Conservation (phyloP, 2,113 vertebrate species). For the Ceyx cyanopectus region DNA sequence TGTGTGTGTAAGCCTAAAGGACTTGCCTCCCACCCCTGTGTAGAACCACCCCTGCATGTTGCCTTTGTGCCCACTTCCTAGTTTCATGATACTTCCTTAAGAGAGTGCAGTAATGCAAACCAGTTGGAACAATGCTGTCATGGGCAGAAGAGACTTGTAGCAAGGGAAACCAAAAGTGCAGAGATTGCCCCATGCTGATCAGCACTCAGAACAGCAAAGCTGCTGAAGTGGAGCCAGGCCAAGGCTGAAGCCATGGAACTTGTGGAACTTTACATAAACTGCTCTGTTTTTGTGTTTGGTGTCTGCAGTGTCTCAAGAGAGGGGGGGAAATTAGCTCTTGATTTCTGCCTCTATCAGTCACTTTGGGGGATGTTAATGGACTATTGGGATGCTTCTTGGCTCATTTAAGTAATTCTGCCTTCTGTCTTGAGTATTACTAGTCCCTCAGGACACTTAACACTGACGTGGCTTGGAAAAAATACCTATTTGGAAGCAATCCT, state of each 20-base stretch:
- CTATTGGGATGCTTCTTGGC: background rate
- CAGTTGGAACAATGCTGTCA: background rate
- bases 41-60: background rate
- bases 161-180: background rate
- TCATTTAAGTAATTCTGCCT: background rate
- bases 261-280: background rate
- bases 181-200: background rate
- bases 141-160: background rate
- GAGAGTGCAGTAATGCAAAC: background rate
- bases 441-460: background rate
- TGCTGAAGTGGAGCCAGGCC: background rate
- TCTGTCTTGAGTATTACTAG: background rate
- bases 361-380: background rate
- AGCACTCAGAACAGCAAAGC: background rate
- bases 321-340: background rate
- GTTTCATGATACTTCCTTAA: background rate
- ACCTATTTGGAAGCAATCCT: background rate
- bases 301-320: background rate
- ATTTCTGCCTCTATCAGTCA: background rate
- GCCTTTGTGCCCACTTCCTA: rapidly evolving
- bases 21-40: rapidly evolving
- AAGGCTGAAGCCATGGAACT: background rate
- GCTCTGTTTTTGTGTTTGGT: background rate
- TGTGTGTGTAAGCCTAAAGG: background rate
- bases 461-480: background rate